Evolutionary conservation across 2,888 invertebrate species (phyloP).

Genomic region (Spodoptera littoralis): DNA sequence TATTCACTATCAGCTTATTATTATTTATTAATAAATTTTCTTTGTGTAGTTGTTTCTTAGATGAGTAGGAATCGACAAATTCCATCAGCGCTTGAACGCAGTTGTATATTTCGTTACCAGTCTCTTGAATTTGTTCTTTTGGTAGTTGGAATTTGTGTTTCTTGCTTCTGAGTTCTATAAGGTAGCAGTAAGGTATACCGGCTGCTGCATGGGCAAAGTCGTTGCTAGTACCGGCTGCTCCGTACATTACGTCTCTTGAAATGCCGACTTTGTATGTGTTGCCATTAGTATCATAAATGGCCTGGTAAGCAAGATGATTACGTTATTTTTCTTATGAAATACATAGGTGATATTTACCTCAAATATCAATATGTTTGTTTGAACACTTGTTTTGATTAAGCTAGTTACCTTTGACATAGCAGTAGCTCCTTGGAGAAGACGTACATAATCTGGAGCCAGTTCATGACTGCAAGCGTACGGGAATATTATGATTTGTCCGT

Average conservation of each 20-base stretch:
- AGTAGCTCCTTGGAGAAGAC: conserved; percentile 80
- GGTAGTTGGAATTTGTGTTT: conserved; percentile 78
- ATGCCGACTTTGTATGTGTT: conserved; percentile 82
- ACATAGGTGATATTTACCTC: neutral
- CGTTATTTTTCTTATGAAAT: too few relatives aligned
- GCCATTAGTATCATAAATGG: conserved; percentile 76
- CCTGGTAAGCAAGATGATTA: conserved; percentile 59
- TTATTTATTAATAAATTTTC: neutral
- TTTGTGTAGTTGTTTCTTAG: conserved; percentile 19
- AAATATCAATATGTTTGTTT: neutral
- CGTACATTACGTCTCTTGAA: conserved; percentile 82
- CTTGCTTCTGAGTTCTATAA: conserved; percentile 80
- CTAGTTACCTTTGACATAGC: conserved; percentile 78
- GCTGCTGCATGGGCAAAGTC: conserved; percentile 80
- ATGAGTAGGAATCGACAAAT: conserved; percentile 70
- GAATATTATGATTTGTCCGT: conserved; percentile 81
- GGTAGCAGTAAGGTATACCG: conserved; percentile 80
- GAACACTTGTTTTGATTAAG: too few relatives aligned
- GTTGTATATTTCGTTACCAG: conserved; percentile 75
- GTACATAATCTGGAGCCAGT: conserved; percentile 77
- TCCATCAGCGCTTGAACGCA: conserved; percentile 77
- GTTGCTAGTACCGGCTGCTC: conserved; percentile 80
- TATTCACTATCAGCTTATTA: neutral
- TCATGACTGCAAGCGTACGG: conserved; percentile 76
- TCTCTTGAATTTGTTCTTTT: conserved; percentile 77